Evolutionary conservation across 2,113 vertebrate genomes (phyloP).

Genomic region (Hemiprocne comata): DNA sequence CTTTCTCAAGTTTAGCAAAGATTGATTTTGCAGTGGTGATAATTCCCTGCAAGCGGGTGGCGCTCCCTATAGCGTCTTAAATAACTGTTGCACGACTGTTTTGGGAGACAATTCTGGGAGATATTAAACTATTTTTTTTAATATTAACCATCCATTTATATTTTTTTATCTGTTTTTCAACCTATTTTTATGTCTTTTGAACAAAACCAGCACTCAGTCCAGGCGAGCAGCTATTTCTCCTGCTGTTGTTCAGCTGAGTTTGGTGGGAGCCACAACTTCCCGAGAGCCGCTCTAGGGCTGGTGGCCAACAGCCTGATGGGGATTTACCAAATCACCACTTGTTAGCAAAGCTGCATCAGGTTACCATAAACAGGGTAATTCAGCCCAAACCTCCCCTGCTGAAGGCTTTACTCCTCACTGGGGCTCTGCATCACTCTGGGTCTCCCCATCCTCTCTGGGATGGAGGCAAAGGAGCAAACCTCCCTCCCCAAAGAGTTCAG

Average conservation of each 20-base stretch:
- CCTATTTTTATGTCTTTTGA: neutral
- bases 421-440: neutral
- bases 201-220: neutral
- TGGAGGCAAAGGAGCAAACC: neutral
- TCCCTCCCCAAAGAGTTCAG: neutral
- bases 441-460: neutral
- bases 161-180: neutral
- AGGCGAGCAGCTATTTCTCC: neutral
- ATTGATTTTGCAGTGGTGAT: neutral
- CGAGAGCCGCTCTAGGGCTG: neutral
- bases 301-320: neutral
- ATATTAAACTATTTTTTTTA: neutral
- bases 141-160: neutral
- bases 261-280: neutral
- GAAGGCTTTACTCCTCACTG: neutral
- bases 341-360: neutral
- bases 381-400: neutral
- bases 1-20: neutral
- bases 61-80: neutral
- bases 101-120: neutral
- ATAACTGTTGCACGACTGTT: neutral
- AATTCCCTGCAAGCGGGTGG: neutral
- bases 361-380: slow-evolving; percentile 24
- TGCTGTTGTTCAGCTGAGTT: neutral
- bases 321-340: neutral